A percentile compares a stretch with the other conserved stretches of the same genome.
phyloP scores from a whole-genome alignment of 1,140 invertebrate species.

The Drosophila kikkawai region DNA sequence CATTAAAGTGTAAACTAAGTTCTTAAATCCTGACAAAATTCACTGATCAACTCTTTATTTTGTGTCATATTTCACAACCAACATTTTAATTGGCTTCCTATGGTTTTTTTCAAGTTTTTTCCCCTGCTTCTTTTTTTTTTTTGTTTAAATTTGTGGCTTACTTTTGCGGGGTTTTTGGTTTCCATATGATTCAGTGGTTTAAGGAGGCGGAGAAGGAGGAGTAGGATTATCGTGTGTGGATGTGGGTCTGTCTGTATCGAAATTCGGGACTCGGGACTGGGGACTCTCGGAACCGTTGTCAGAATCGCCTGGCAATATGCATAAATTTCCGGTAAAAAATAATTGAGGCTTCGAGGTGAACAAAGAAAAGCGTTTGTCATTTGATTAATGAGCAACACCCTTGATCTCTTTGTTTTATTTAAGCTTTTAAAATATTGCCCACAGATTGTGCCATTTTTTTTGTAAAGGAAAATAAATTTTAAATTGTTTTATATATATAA shows the following conservation, averaged over 20 bases:
- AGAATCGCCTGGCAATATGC: constrained; percentile 59
- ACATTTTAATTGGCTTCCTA: constrained; percentile 44
- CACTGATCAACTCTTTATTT: not conserved
- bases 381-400: constrained; percentile 71
- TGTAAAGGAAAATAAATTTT: not conserved
- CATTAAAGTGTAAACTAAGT: no score
- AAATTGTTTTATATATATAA: not conserved
- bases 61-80: constrained; percentile 26
- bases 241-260: constrained; percentile 7
- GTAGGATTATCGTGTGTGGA: constrained; percentile 9
- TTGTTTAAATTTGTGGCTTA: constrained; percentile 45
- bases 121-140: not conserved
- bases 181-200: constrained; percentile 42
- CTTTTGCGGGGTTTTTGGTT: constrained; percentile 36
- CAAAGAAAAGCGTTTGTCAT: constrained; percentile 81
- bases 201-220: not conserved
- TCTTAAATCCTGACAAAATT: not conserved
- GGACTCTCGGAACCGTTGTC: constrained; percentile 53
- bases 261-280: constrained; percentile 3
- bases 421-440: constrained; percentile 22
- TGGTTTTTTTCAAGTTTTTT: constrained; percentile 8
- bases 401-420: constrained; percentile 1
- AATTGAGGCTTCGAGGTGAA: constrained; percentile 38
- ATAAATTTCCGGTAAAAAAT: constrained; percentile 65
- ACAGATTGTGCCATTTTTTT: constrained; percentile 7